Percentiles rank a stretch among this genome's conserved stretches.
These are phyloP conservation scores for Meda fulgida DNA, from an alignment of 2,797 vertebrate genomes.

Conservation along the genomic window DNA sequence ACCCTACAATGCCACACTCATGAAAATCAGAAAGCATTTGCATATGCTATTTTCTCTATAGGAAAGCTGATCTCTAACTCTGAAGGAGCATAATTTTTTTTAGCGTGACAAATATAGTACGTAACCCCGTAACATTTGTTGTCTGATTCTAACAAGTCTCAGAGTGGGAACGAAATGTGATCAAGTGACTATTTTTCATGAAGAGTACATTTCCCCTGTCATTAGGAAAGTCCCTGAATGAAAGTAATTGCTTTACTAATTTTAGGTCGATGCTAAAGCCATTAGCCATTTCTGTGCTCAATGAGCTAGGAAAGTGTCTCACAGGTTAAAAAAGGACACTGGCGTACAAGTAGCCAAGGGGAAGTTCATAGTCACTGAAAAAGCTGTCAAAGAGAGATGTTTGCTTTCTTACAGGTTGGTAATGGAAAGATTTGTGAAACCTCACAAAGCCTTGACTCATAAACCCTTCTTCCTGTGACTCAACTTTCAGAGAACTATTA, in stretches of 20 bases:
- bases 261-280: slow-evolving; percentile 56
- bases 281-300: slow-evolving; percentile 49
- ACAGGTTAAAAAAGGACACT: slow-evolving; percentile 34
- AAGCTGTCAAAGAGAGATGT: slow-evolving; percentile 14
- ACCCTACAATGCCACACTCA: slow-evolving; percentile 48
- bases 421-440: slow-evolving; percentile 38
- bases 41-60: slow-evolving; percentile 44
- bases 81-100: slow-evolving; percentile 13
- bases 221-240: slow-evolving; percentile 43
- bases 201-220: slow-evolving; percentile 25
- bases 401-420: slow-evolving; percentile 31
- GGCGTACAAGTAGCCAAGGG: slow-evolving; percentile 8
- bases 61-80: slow-evolving; percentile 34
- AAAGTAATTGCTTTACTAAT: slow-evolving; percentile 57
- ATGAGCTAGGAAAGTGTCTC: slow-evolving; percentile 15
- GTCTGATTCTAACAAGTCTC: slow-evolving; percentile 16
- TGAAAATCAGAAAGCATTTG: slow-evolving; percentile 53
- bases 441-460: slow-evolving; percentile 34
- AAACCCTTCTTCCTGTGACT: slow-evolving; percentile 47
- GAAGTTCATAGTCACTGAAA: slow-evolving; percentile 22
- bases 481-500: slow-evolving; percentile 53
- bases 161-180: slow-evolving; percentile 21
- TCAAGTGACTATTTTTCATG: slow-evolving; percentile 39
- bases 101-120: background rate
- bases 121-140: slow-evolving; percentile 9